These are phyloP conservation scores for Callaeas wilsoni DNA, from an alignment of 2,113 vertebrate species.

Conservation along the genomic window DNA sequence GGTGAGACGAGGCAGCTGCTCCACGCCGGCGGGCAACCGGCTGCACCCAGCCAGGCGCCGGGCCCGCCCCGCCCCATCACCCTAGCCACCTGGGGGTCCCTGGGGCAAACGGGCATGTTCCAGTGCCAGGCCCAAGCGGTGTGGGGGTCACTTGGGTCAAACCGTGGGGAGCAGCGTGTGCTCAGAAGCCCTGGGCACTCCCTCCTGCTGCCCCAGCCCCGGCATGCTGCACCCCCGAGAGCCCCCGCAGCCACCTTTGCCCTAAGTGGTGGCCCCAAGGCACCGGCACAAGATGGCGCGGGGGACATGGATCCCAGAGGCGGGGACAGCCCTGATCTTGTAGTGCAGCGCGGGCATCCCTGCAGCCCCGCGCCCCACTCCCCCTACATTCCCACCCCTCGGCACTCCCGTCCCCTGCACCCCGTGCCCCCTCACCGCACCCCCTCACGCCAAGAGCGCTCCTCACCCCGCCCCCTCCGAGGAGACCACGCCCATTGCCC, in stretches of 20 bases:
- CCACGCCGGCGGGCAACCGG: fast-evolving
- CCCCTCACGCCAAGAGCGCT: fast-evolving
- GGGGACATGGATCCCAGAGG: fast-evolving
- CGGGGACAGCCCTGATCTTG: not conserved
- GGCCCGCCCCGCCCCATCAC: not conserved
- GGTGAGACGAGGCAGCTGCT: not conserved
- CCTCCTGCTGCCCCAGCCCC: not conserved
- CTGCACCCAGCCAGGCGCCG: not conserved
- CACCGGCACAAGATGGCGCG: fast-evolving
- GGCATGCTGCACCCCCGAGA: too few relatives aligned
- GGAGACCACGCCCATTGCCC: fast-evolving
- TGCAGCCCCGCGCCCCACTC: not conserved
- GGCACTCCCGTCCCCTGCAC: too few relatives aligned
- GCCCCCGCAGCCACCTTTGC: too few relatives aligned
- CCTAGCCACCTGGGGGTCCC: not conserved
- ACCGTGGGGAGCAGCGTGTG: not conserved
- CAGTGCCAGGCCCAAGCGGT: not conserved
- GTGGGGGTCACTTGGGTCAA: not conserved
- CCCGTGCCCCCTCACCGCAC: not conserved
- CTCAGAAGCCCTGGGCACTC: too few relatives aligned
- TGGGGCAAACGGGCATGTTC: not conserved
- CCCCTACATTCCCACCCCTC: not conserved
- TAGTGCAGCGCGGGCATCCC: too few relatives aligned
- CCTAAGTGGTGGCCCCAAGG: not conserved
- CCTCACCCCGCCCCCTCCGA: not conserved